These are phyloP conservation scores for Sitta carolinensis DNA, from an alignment of 2,797 vertebrate species.

Conservation along the genomic window DNA sequence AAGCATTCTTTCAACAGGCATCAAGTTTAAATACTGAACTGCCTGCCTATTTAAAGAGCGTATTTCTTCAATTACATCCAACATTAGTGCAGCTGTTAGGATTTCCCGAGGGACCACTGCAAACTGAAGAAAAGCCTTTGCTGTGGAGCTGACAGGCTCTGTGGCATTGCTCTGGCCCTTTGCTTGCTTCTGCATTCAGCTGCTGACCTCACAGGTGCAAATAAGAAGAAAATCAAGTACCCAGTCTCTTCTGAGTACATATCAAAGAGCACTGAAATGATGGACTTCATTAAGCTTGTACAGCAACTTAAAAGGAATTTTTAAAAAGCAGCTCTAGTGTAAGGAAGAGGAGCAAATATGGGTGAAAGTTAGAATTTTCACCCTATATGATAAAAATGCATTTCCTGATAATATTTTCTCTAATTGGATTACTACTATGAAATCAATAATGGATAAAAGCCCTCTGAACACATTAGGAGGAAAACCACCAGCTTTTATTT, in stretches of 20 bases:
- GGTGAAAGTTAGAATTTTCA: not conserved
- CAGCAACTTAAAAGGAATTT: not conserved
- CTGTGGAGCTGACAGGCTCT: not conserved
- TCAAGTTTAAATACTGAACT: not conserved
- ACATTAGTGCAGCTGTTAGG: not conserved
- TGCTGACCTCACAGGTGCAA: not conserved
- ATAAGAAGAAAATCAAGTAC: not conserved
- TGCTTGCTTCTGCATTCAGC: not conserved
- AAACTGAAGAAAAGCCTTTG: not conserved
- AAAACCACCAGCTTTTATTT: not conserved
- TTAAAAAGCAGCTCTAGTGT: not conserved
- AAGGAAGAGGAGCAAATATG: not conserved
- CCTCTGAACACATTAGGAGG: not conserved
- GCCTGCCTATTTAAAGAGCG: not conserved
- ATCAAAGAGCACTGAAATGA: not conserved
- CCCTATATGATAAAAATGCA: not conserved
- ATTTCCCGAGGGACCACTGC: not conserved
- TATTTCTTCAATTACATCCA: not conserved
- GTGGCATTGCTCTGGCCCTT: not conserved
- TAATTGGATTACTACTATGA: not conserved
- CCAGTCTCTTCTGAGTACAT: not conserved
- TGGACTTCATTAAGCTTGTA: not conserved
- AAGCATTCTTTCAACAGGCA: not conserved
- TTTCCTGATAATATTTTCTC: not conserved
- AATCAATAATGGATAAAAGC: not conserved